Base-by-base conservation (phyloP, 1,140 invertebrate species). In the Anastrepha ludens region DNA sequence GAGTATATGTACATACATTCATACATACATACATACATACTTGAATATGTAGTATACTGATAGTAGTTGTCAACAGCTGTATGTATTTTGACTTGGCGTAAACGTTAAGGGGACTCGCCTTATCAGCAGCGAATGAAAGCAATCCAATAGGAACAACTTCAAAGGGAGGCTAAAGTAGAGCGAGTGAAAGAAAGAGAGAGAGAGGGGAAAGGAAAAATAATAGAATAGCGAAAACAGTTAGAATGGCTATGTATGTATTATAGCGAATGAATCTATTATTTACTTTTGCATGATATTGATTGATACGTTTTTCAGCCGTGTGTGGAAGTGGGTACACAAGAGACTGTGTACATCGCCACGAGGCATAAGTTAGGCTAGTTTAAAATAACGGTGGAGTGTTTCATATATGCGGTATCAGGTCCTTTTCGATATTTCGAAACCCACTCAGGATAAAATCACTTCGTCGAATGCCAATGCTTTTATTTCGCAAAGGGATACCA, bases 21-120 rank as follows among this genome's bases (percentile, higher is more conserved):
- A 55, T 2, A 11, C 29, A 74, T n/a, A 17, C 29, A 74, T n/a
- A 17, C 1, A n/a, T 74, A 74, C 41, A 7, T 44, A 47, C 13
- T n/a, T 13, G 1, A 13, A 20, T 67, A 11, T 13, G 13, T 17
- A 74, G 13, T 8, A 11, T 55, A 55, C 11, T 39, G 41, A 5
- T 81, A 81, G 50, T 47, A 81, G 44, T 55, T 81, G 74, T 58
- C 74, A 81, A 81, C 74, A 81, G 47, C 47, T 81, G 47, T 81
- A 74, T 74, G 67, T 74, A 39, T 50, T 81, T 81, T 81, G 74
- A 81, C 47, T 55, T 81, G 74, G 47, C 74, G 20, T 81, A 81
- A 81, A 29, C 47, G n/a, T 78, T 78, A 50, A 20, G 70, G 47
- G 47, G 70, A 39, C 47, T 17, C 47, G 7, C 70, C 17, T 81